Evolutionary conservation across 2,888 invertebrate genomes (phyloP).

Genomic region (Sepiola atlantica): DNA sequence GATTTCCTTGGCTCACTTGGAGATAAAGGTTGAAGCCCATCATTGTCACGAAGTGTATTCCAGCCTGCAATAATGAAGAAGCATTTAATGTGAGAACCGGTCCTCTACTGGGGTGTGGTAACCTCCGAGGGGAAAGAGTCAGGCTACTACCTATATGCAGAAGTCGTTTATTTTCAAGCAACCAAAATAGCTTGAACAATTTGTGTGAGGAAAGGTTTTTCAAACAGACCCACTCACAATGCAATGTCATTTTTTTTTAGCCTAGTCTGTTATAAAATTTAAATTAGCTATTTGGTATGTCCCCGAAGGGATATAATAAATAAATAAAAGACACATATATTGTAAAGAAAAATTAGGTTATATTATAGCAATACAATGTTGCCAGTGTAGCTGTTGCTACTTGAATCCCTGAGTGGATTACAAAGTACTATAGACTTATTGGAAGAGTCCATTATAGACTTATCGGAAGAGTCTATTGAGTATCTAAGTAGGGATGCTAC

Average conservation of each 20-base stretch:
- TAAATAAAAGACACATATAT: too few relatives aligned
- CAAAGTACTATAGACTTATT: too few relatives aligned
- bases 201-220: background rate
- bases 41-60: constrained; percentile 32
- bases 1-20: constrained; percentile 14
- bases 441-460: too few relatives aligned
- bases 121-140: background rate
- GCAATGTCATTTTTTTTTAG: background rate
- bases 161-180: background rate
- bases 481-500: too few relatives aligned
- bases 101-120: background rate
- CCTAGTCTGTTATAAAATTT: background rate
- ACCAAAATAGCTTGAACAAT: background rate
- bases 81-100: background rate
- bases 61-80: constrained; percentile 32
- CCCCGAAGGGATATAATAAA: too few relatives aligned
- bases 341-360: too few relatives aligned
- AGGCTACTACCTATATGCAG: background rate
- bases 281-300: background rate
- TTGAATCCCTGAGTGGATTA: too few relatives aligned
- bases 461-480: too few relatives aligned
- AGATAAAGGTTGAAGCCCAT: constrained; percentile 14
- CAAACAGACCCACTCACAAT: background rate
- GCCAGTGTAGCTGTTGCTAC: too few relatives aligned
- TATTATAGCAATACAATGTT: too few relatives aligned